Percentiles rank a stretch among this genome's conserved stretches.
These are phyloP conservation scores for Sebastes cheni DNA, from an alignment of 2,797 vertebrate species.

Conservation along the genomic window DNA sequence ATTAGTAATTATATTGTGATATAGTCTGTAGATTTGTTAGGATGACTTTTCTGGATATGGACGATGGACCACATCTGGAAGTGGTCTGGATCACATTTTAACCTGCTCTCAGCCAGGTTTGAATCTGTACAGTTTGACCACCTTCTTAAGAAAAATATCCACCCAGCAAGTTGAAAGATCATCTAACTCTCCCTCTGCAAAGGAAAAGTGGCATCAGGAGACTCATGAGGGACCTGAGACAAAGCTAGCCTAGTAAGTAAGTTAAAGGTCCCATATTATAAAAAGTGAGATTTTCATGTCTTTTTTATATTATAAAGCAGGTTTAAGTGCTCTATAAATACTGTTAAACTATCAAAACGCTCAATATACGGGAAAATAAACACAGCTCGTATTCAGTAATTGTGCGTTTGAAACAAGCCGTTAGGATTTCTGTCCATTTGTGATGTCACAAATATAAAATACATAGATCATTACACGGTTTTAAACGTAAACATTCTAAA, in stretches of 20 bases:
- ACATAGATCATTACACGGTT: no score
- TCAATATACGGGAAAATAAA: no score
- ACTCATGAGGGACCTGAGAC: not conserved
- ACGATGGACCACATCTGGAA: not conserved
- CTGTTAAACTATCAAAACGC: no score
- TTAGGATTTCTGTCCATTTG: no score
- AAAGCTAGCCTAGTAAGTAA: not conserved
- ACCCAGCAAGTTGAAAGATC: not conserved
- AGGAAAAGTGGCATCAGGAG: not conserved
- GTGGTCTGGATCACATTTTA: not conserved
- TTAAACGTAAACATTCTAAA: no score
- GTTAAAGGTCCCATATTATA: not conserved
- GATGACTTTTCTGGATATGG: not conserved
- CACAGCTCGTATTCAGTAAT: no score
- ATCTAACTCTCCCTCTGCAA: not conserved
- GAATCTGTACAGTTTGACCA: not conserved
- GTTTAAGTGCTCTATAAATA: no score
- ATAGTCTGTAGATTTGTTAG: not conserved
- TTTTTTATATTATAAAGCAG: no score
- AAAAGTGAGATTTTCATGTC: no score
- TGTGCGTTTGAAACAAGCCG: no score
- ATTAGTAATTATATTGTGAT: not conserved
- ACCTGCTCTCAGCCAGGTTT: not conserved
- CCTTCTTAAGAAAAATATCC: not conserved
- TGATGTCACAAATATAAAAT: no score